A percentile compares a stretch with the other conserved stretches of the same genome.
Evolutionary conservation across 2,113 vertebrate genomes (phyloP).

Genomic region (Salminus brasiliensis): DNA sequence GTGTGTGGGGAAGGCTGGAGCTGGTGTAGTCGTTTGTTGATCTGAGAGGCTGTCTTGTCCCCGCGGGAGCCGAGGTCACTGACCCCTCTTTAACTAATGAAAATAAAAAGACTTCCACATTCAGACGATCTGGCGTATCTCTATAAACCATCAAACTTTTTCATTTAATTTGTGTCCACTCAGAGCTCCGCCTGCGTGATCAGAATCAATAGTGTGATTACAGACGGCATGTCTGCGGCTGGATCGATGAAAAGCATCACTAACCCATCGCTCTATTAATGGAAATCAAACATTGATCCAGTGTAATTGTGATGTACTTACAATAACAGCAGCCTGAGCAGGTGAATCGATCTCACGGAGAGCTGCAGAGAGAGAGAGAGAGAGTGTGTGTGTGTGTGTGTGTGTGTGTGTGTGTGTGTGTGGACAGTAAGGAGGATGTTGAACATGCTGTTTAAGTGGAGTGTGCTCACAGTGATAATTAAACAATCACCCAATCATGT

Average conservation of each 20-base stretch:
- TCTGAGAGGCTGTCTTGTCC: slow-evolving; percentile 32
- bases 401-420: too few species aligned
- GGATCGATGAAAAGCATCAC: slow-evolving; percentile 38
- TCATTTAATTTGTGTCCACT: slow-evolving; percentile 59
- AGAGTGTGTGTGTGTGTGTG: not conserved
- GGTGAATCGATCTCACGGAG: slow-evolving; percentile 16
- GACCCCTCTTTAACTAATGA: slow-evolving; percentile 70
- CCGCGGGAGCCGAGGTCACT: slow-evolving; percentile 57
- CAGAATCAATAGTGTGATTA: slow-evolving; percentile 52
- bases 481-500: slow-evolving; percentile 37
- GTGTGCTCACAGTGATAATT: slow-evolving; percentile 41
- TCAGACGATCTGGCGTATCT: slow-evolving; percentile 47
- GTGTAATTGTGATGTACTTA: slow-evolving; percentile 56
- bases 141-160: slow-evolving; percentile 52
- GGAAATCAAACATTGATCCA: slow-evolving; percentile 62
- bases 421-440: too few species aligned
- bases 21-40: slow-evolving; percentile 11
- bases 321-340: slow-evolving; percentile 33
- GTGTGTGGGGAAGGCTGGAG: too few species aligned
- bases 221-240: slow-evolving; percentile 21
- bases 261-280: slow-evolving; percentile 54
- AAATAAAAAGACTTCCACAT: slow-evolving; percentile 41
- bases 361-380: not conserved
- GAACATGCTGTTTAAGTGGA: too few species aligned
- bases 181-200: slow-evolving; percentile 32